phyloP scores from a whole-genome alignment of 2,888 invertebrate species.

The Melitaea athalia region DNA sequence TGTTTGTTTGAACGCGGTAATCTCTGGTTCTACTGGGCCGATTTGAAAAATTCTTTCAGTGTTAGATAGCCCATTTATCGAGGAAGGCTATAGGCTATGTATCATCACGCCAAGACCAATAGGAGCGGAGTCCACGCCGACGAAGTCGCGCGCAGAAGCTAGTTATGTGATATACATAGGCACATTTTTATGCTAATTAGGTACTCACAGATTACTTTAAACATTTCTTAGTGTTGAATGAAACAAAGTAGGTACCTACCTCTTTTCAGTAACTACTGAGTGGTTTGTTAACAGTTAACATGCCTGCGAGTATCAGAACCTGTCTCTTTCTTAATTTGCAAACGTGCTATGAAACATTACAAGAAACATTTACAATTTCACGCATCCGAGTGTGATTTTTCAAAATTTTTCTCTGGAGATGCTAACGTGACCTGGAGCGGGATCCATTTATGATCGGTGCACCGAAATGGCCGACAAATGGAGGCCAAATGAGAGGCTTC shows the following conservation, averaged over 20 bases:
- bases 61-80: too few relatives aligned
- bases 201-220: too few relatives aligned
- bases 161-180: too few relatives aligned
- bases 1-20: too few relatives aligned
- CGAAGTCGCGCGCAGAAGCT: too few relatives aligned
- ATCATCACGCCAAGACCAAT: too few relatives aligned
- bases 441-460: conserved; percentile 81
- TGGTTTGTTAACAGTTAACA: neutral
- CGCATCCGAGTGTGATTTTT: conserved; percentile 79
- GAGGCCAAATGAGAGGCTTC: conserved; percentile 82
- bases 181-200: too few relatives aligned
- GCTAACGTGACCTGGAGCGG: conserved; percentile 79
- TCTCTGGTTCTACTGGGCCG: too few relatives aligned
- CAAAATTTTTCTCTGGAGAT: conserved; percentile 73
- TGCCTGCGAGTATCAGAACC: neutral
- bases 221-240: neutral
- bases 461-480: conserved; percentile 82
- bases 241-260: too few relatives aligned
- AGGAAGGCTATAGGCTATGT: too few relatives aligned
- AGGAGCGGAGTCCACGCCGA: too few relatives aligned
- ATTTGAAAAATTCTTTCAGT: too few relatives aligned
- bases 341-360: conserved; percentile 20
- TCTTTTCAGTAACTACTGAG: neutral
- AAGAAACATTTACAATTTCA: conserved; percentile 62
- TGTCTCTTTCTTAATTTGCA: neutral